Base-by-base conservation (phyloP, 2,113 vertebrate species). In the Rostratula benghalensis region DNA sequence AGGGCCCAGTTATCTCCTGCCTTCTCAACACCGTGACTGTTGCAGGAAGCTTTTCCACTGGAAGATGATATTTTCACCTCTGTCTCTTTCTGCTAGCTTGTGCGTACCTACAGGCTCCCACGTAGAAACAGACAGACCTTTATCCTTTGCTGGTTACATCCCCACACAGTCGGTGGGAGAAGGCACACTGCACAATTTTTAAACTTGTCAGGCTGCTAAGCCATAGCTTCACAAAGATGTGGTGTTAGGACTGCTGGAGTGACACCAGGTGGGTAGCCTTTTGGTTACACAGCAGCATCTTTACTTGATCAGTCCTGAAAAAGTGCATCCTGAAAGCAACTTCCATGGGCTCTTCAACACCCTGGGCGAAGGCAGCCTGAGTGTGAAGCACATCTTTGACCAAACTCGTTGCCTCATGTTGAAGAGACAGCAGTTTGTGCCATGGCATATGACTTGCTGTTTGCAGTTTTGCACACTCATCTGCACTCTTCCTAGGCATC, bases 111-210 rank as follows among this genome's bases (percentile, higher is more conserved):
- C 51, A 71, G 18, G 16, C 65, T 31, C 11, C n/a, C 4, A 4
- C 43, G 46, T 53, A 77, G 39, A 45, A 56, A 19, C 43, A 73
- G 74, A 27, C n/a, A 25, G 78, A 59, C 57, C 51, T 67, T 90
- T 60, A 25, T 53, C 64, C 15, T n/a, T 60, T 8, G 0, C 37
- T 80, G 30, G 25, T 59, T 59, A 37, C 63, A 48, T 37, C n/a
- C 68, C 37, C 0, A 1, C 0, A 0, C 35, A 46, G 35, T 22
- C 0, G 0, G 10, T 50, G 35, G 51, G 35, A 67, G 46, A 35
- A 65, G 30, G 54, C 19, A 21, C 48, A 37, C n/a, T 13, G 33
- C 1, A 0, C 6, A 2, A 10, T 61, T 46, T 23, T 56, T 24
- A 15, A 24, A 3, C 43, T 60, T 68, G 20, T 37, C 31, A 48